These are phyloP conservation scores for Xestia rhomboidea DNA, from an alignment of 2,888 invertebrate genomes.

Conservation along the genomic window DNA sequence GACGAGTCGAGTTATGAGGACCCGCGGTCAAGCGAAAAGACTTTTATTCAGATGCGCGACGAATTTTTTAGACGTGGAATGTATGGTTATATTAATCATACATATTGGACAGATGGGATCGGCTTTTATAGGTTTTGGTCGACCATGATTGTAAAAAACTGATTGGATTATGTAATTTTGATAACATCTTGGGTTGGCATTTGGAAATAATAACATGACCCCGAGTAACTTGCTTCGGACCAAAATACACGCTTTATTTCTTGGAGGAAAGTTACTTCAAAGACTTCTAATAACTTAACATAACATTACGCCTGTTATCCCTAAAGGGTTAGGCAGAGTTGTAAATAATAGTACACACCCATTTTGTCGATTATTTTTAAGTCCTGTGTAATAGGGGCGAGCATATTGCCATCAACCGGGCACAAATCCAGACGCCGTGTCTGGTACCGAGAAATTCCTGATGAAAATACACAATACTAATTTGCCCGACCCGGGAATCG, in stretches of 20 bases:
- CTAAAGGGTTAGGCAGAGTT: background rate
- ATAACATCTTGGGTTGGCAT: background rate
- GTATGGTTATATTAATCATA: constrained; percentile 63
- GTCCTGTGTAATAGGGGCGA: too few relatives aligned
- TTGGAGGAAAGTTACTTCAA: background rate
- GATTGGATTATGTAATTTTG: constrained; percentile 31
- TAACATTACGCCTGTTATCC: background rate
- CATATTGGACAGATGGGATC: constrained; percentile 50
- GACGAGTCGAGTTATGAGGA: constrained; percentile 83
- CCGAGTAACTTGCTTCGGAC: background rate
- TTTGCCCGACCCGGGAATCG: too few relatives aligned
- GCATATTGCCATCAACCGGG: too few relatives aligned
- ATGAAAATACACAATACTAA: too few relatives aligned
- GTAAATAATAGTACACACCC: too few relatives aligned
- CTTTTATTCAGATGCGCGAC: constrained; percentile 73
- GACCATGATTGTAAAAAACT: constrained; percentile 16
- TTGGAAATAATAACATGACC: background rate
- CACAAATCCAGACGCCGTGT: too few relatives aligned
- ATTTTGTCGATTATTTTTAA: too few relatives aligned
- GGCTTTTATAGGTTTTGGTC: constrained; percentile 38
- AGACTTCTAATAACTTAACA: background rate
- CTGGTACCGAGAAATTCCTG: too few relatives aligned
- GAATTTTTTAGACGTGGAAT: constrained; percentile 65
- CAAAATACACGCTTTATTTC: background rate
- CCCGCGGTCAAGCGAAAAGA: constrained; percentile 86